Base-by-base conservation (phyloP, 1,140 invertebrate species). In the Paramacrobiotus metropolitanus region DNA sequence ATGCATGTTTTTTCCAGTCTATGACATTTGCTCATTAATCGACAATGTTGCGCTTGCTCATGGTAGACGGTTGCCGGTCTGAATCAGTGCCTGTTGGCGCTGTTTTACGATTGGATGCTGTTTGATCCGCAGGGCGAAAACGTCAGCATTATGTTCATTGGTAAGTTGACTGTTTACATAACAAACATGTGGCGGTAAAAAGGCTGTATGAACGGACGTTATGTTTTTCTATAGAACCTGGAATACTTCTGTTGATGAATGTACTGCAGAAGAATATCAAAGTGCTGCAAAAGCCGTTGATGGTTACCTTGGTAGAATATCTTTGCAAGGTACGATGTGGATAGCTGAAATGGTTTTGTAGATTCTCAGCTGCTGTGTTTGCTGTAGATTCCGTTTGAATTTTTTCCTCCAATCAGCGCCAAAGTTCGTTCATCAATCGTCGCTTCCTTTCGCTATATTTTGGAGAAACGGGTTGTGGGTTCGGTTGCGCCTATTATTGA, bases 131-230 rank as follows among this genome's bases (percentile, higher is more conserved):
- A 9, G 9, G 34, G 34, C 9, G 84, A 87, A 61, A 88, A 87
- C 73, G 92, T 96, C 73, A 96, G 92, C 70, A 97, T 97, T 64
- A 97, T 96, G 92, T 94, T 95, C 72, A 93, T 96, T 68, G 79
- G 79, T 80, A 70, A 72, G 68, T 24, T 62, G 60, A 65, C 44
- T 65, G 59, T 62, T 21, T 18, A n/a, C n/a, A n/a, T n/a, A n/a
- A n/a, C n/a, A n/a, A n/a, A n/a, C n/a, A n/a, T n/a, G n/a, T n/a
- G n/a, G n/a, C n/a, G n/a, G n/a, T n/a, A n/a, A n/a, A n/a, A n/a
- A n/a, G n/a, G n/a, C n/a, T n/a, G n/a, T n/a, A n/a, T n/a, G n/a
- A n/a, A n/a, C n/a, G n/a, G n/a, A n/a, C n/a, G n/a, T n/a, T n/a
- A n/a, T 64, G 21, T 40, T 44, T 44, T 60, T 59, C 30, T 60